These are phyloP conservation scores for Perca schrenkii DNA, from an alignment of 2,113 vertebrate genomes.

Conservation along the genomic window DNA sequence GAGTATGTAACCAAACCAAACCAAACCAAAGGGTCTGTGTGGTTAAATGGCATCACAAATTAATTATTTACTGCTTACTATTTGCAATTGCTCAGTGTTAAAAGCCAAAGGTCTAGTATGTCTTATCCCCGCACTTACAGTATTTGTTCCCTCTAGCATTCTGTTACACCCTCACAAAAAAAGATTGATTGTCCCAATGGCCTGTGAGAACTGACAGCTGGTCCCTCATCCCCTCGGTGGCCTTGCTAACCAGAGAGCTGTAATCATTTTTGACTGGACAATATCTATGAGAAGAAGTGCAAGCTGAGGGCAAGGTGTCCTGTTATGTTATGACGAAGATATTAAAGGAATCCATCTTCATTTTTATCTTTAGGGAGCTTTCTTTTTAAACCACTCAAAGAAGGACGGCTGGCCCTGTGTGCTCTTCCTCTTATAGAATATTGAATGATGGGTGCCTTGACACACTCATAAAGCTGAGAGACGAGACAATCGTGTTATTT, in stretches of 20 bases:
- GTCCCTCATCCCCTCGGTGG: constrained; percentile 1
- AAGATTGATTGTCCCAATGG: constrained; percentile 34
- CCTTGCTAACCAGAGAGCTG: constrained; percentile 38
- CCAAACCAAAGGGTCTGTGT: not conserved
- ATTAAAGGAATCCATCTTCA: constrained; percentile 74
- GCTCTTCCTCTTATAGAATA: constrained; percentile 29
- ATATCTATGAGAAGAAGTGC: constrained; percentile 43
- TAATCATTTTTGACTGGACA: constrained; percentile 66
- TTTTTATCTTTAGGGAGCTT: constrained; percentile 50
- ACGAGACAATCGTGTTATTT: constrained; percentile 30
- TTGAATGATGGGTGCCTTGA: constrained; percentile 39
- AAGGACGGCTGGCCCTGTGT: not conserved
- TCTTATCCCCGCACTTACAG: not conserved
- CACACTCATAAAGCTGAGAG: constrained; percentile 32
- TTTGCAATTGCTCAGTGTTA: not conserved
- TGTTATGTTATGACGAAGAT: constrained; percentile 56
- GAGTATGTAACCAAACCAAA: not conserved
- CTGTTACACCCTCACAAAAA: not conserved
- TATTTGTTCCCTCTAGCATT: not conserved
- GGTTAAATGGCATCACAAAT: not conserved
- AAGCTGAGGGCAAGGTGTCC: constrained; percentile 33
- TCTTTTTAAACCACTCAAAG: constrained; percentile 41
- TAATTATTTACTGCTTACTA: not conserved
- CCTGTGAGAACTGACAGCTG: constrained; percentile 38
- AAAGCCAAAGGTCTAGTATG: not conserved